Evolutionary conservation across 2,797 vertebrate genomes (phyloP).

Genomic region (Eidolon dupreanum): DNA sequence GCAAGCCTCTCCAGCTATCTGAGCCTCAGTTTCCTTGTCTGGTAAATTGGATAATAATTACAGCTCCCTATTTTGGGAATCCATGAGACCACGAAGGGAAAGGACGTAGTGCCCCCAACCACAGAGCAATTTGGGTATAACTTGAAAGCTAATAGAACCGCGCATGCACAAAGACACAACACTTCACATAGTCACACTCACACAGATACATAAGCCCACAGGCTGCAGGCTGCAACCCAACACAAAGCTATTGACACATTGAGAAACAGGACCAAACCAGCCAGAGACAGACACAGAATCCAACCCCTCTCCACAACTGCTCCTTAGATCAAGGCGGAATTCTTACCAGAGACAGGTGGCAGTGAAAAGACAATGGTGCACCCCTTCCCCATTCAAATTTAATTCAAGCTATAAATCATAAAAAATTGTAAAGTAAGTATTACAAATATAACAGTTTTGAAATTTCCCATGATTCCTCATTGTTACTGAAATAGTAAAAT

Average conservation of each 20-base stretch:
- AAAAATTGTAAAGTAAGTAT: background rate
- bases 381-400: background rate
- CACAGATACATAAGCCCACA: background rate
- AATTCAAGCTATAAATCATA: background rate
- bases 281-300: background rate
- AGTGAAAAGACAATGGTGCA: background rate
- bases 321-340: background rate
- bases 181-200: background rate
- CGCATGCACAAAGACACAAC: background rate
- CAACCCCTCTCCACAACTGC: background rate
- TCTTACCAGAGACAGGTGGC: background rate
- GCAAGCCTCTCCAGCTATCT: background rate
- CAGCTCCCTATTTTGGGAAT: background rate
- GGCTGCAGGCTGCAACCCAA: background rate
- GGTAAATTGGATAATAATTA: conserved; percentile 7
- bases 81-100: background rate
- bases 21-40: background rate
- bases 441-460: background rate
- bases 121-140: background rate
- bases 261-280: background rate
- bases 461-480: conserved; percentile 31
- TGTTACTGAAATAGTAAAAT: conserved; percentile 48
- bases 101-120: background rate
- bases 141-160: conserved; percentile 19
- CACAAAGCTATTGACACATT: background rate